Percentiles rank a stretch among this genome's conserved stretches.
These are phyloP conservation scores for Gallirallus australis DNA, from an alignment of 2,797 vertebrate genomes.

Conservation along the genomic window DNA sequence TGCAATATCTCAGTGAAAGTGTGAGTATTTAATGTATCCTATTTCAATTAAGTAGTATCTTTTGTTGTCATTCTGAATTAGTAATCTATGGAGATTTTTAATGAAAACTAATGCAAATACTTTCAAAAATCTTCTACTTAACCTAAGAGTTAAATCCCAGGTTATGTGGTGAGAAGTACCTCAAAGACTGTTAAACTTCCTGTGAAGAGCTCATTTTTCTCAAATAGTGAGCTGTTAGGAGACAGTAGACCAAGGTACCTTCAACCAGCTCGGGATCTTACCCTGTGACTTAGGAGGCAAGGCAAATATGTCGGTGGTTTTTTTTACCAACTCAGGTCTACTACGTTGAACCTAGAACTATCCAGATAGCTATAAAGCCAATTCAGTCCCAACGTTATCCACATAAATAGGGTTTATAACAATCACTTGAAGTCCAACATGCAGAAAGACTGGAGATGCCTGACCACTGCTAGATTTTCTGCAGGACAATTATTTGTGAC, in stretches of 20 bases:
- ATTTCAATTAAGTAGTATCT: constrained; percentile 63
- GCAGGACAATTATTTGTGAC: constrained; percentile 52
- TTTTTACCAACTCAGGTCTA: constrained; percentile 43
- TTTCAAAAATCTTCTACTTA: constrained; percentile 42
- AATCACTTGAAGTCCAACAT: constrained; percentile 18
- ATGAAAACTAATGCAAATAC: constrained; percentile 61
- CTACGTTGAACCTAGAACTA: not conserved
- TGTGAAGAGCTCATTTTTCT: constrained; percentile 35
- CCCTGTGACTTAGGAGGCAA: not conserved
- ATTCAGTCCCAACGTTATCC: not conserved
- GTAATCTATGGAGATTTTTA: constrained; percentile 58
- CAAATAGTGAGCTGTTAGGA: not conserved
- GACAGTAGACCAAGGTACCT: constrained; percentile 11
- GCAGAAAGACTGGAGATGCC: constrained; percentile 31
- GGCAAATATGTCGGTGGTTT: not conserved
- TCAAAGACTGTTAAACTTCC: constrained; percentile 63
- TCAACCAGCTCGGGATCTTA: not conserved
- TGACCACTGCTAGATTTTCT: constrained; percentile 51
- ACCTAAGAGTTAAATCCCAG: constrained; percentile 42
- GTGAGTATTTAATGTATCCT: constrained; percentile 73
- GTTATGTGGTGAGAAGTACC: constrained; percentile 41
- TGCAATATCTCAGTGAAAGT: constrained; percentile 80
- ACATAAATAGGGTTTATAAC: not conserved
- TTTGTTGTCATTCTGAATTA: constrained; percentile 70
- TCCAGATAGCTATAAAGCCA: constrained; percentile 9